These are phyloP conservation scores for Anhinga anhinga DNA, from an alignment of 2,113 vertebrate species.

Conservation along the genomic window DNA sequence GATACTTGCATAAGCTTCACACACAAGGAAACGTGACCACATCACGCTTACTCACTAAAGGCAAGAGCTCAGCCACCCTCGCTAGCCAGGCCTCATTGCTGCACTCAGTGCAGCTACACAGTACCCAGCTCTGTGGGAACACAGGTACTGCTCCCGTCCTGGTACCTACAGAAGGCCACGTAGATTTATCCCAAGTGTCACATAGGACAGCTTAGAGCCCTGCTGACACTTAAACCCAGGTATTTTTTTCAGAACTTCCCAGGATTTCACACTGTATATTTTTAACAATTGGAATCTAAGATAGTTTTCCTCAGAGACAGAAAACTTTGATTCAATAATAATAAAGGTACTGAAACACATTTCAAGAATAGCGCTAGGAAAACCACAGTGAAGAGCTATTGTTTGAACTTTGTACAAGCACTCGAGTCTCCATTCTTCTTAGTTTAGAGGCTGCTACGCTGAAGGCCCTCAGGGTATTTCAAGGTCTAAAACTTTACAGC, in stretches of 20 bases:
- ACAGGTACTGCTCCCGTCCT: not conserved
- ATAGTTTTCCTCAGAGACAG: no score
- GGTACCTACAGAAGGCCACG: not conserved
- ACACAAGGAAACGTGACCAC: not conserved
- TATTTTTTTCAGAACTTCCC: no score
- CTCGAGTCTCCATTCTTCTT: not conserved
- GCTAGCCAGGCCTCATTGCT: not conserved
- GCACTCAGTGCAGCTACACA: accelerated
- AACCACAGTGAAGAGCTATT: not conserved
- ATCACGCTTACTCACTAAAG: accelerated
- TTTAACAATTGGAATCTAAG: not conserved
- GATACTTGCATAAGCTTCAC: accelerated
- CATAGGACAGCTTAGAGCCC: not conserved
- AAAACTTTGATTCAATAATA: no score
- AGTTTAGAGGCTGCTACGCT: not conserved
- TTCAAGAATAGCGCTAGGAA: not conserved
- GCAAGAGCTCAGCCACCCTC: not conserved
- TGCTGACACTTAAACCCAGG: no score
- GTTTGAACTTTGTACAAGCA: not conserved
- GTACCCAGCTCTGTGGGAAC: not conserved
- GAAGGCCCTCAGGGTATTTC: not conserved
- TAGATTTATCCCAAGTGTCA: not conserved
- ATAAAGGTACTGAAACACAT: not conserved
- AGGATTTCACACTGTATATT: not conserved
- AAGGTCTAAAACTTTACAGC: not conserved